A percentile compares a stretch with the other conserved stretches of the same genome.
These are phyloP conservation scores for Drosophila nigricruria DNA, from an alignment of 2,888 invertebrate species.

Conservation along the genomic window DNA sequence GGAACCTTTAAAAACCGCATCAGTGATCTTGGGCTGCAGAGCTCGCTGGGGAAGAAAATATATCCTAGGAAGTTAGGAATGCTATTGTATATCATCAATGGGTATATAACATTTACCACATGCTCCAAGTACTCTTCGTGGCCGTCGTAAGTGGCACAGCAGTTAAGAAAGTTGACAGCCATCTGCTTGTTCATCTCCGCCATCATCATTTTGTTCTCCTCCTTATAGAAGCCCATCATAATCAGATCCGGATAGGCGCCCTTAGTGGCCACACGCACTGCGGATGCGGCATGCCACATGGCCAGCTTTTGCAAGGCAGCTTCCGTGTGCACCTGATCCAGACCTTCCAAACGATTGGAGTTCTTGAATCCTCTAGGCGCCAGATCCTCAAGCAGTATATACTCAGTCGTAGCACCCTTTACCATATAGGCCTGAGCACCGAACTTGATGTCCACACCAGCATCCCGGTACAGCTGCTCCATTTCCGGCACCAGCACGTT, in stretches of 20 bases:
- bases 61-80: too few relatives aligned
- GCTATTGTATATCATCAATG: too few relatives aligned
- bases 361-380: slow-evolving; percentile 67
- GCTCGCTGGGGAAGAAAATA: slow-evolving; percentile 31
- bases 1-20: slow-evolving; percentile 45
- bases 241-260: slow-evolving; percentile 52
- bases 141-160: slow-evolving; percentile 47
- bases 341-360: slow-evolving; percentile 70
- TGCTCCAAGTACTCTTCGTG: slow-evolving; percentile 57
- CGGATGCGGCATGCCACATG: slow-evolving; percentile 81
- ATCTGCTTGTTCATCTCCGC: slow-evolving; percentile 31
- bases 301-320: slow-evolving; percentile 71
- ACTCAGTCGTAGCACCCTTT: slow-evolving; percentile 38
- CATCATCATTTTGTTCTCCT: slow-evolving; percentile 33
- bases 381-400: slow-evolving; percentile 77
- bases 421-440: slow-evolving; percentile 68
- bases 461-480: slow-evolving; percentile 70
- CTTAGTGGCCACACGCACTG: slow-evolving; percentile 57
- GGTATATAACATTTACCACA: slow-evolving; percentile 53
- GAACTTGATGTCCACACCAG: slow-evolving; percentile 65
- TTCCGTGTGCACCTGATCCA: slow-evolving; percentile 74
- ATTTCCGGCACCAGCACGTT: slow-evolving; percentile 70
- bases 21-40: slow-evolving; percentile 36
- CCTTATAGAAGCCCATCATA: slow-evolving; percentile 34
- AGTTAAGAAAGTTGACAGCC: slow-evolving; percentile 31